Evolutionary conservation across 2,888 invertebrate species (phyloP), one percentile per base, ranked within the genome.

Genomic region (Drosophila neonasuta): DNA sequence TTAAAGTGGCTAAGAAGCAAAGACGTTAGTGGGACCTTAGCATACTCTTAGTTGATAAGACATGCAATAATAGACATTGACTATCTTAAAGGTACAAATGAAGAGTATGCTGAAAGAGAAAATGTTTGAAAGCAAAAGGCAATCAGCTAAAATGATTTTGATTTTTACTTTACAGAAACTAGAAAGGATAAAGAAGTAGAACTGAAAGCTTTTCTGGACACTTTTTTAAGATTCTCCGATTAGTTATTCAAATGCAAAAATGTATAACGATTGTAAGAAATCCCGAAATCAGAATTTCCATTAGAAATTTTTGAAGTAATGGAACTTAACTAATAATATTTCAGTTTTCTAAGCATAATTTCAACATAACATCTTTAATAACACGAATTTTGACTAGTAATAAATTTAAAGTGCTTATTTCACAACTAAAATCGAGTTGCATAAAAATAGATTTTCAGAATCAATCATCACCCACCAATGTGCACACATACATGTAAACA

Each of bases 1-100:
- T 11, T 17, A n/a, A 36, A 44, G n/a, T 34, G 34, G 32, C 6
- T 51, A 24, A 39, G 20, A 11, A 50, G n/a, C 45, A 45, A 39
- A 39, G 44, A 41, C 13, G 39, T 41, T 3, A 15, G 36, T n/a
- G 36, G n/a, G 36, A n/a, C 11, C n/a, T 11, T 24, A 24, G 24
- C 24, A 24, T 2, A 36, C 36, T 36, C 11, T n/a, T 36, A 36
- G 39, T 15, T 41, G 39, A 41, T 41, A 15, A 41, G 2, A 8
- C 39, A 41, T 41, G 39, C 39, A 41, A 13, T 36, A 34, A 11
- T 36, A 34, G 11, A 34, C 10, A 10, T 34, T 34, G 34, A 11
- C n/a, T 36, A 36, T 36, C 8, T 41, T 8, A 13, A 6, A 15
- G 6, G 15, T 41, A 39, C 3, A n/a, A 39, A 5, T 0, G 39